Conservation (phyloP, 2,888 invertebrate genomes). For the Eupithecia tripunctaria region DNA sequence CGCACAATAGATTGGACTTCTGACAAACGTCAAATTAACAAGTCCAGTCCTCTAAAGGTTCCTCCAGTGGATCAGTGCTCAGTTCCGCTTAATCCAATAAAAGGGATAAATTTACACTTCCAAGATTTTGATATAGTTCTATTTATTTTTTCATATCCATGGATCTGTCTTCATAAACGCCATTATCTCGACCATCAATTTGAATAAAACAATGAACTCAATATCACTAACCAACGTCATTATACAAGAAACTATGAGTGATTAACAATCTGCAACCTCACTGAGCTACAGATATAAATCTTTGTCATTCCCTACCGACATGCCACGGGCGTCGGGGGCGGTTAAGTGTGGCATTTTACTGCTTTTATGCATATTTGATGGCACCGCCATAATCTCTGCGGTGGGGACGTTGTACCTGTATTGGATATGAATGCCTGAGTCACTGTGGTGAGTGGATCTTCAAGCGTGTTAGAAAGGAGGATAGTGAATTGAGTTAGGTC, state of each 20-base stretch:
- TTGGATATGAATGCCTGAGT: conserved; percentile 66
- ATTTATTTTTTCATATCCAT: no score
- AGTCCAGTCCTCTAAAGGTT: no score
- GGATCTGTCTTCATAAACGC: no score
- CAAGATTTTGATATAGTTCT: no score
- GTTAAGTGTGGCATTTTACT: conserved; percentile 84
- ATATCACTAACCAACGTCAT: not conserved
- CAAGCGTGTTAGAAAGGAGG: not conserved
- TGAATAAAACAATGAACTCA: not conserved
- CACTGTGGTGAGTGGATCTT: conserved; percentile 44
- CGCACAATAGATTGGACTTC: no score
- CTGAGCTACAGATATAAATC: conserved; percentile 15
- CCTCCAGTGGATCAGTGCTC: no score
- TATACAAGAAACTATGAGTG: not conserved
- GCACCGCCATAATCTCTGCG: conserved; percentile 82
- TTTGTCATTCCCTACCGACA: conserved; percentile 36
- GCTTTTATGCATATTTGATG: conserved; percentile 85
- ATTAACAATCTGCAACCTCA: conserved; percentile 4
- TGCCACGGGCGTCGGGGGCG: conserved; percentile 71
- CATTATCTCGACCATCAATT: not conserved
- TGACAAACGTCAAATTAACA: no score
- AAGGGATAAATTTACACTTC: no score
- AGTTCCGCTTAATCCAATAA: no score
- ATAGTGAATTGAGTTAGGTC: not conserved
- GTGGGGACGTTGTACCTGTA: conserved; percentile 65